Evolutionary conservation across 2,888 invertebrate species (phyloP).

Genomic region (Torymus tubicola): DNA sequence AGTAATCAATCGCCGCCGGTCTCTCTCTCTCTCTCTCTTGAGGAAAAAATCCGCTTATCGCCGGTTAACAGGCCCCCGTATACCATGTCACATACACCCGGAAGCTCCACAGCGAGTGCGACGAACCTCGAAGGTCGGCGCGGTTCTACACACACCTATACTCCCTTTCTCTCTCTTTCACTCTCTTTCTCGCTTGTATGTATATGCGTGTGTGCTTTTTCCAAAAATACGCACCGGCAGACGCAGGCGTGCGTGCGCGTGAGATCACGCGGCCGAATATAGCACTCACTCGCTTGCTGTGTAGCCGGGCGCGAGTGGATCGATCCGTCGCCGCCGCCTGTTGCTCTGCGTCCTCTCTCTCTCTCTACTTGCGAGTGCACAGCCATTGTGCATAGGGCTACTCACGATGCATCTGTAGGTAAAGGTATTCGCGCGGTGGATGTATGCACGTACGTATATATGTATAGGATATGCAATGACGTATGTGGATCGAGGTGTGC

Average conservation of each 20-base stretch:
- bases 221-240: slow-evolving; percentile 41
- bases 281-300: neutral
- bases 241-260: slow-evolving; percentile 22
- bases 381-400: too few species aligned
- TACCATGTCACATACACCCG: slow-evolving; percentile 34
- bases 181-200: neutral
- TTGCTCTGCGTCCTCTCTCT: slow-evolving; percentile 12
- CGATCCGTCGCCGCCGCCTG: slow-evolving; percentile 28
- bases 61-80: too few species aligned
- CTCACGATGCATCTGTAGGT: too few species aligned
- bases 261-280: slow-evolving; percentile 49
- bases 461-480: too few species aligned
- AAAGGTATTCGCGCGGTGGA: too few species aligned
- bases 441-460: too few species aligned
- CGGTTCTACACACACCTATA: neutral
- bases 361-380: too few species aligned
- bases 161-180: slow-evolving; percentile 9
- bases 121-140: slow-evolving; percentile 58
- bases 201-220: neutral
- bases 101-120: slow-evolving; percentile 52
- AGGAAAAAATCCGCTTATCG: too few species aligned
- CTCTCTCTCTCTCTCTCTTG: too few species aligned
- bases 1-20: too few species aligned
- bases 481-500: too few species aligned
- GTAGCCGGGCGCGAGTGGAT: neutral